Conservation (phyloP, 2,797 vertebrate species). For the Lindbergichthys nudifrons region DNA sequence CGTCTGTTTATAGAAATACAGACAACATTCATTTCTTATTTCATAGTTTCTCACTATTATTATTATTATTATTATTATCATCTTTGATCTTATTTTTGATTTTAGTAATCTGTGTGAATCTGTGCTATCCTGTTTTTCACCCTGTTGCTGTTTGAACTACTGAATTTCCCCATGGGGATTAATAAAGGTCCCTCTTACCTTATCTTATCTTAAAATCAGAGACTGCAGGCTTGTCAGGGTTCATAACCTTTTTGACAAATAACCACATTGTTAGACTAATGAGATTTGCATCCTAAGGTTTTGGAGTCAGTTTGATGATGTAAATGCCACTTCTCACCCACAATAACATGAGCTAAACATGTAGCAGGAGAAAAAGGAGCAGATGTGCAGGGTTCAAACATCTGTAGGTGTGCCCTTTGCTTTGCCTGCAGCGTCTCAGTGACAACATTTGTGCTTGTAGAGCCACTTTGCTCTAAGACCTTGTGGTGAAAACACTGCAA, state of each 20-base stretch:
- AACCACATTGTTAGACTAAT: not conserved
- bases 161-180: no score
- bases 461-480: constrained; percentile 38
- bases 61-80: no score
- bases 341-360: not conserved
- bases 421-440: not conserved
- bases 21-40: not conserved
- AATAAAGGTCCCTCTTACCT: no score
- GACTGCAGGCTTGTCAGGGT: not conserved
- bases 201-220: not conserved
- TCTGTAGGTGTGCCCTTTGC: not conserved
- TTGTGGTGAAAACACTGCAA: constrained; percentile 51
- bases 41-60: no score
- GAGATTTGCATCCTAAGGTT: not conserved
- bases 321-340: not conserved
- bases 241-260: not conserved
- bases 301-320: not conserved
- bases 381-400: not conserved
- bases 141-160: no score
- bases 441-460: not conserved
- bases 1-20: not conserved
- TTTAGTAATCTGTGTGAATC: no score
- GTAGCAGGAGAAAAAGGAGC: not conserved
- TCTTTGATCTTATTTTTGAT: no score
- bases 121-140: no score